Base-by-base conservation (phyloP, 2,888 invertebrate genomes). In the Megamerina dolium region DNA sequence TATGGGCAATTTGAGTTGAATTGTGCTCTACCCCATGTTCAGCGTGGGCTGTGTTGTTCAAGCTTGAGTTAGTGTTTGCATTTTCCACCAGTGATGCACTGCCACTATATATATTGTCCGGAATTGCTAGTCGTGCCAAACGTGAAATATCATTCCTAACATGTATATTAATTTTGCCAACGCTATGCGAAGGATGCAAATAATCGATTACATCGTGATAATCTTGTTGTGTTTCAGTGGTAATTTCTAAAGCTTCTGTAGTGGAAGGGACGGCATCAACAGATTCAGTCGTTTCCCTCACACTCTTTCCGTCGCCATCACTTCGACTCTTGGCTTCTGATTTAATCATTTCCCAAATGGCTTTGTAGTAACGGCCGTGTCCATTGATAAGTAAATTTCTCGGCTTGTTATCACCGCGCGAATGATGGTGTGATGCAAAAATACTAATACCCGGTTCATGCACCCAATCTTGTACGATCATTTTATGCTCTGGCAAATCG, bases 361-460 rank as follows among this genome's bases (percentile, higher is more conserved):
- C 59, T 23, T 64, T 63, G 20, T 63, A 70, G 40, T 61, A 70
- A 3, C 83, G 71, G 1, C 90, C 91, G 5, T 81, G 74, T 4
- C 92, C 93, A 60, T 93, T 93, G 45, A 93, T 78, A 10, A 93
- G 74, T 26, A 93, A 73, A 10, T 84, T 85, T 0, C 82, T 77
- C 0, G 92, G 87, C 58, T 89, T 90, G 64, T 91, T 92, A 58
- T 85, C 81, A 0, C 87, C 89, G 17, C 75, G 74, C 0, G 85
- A 82, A 61, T 92, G 89, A 63, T 90, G 88, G 64, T 93, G 92
- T n/a, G 81, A 79, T 0, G 86, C 76, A 68, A 91, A 92, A 70
- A 84, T 85, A 34, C 80, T 77, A 13, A 82, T 75, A 0, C 87
- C 81, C 4, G 83, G 68, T 48, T 79, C 77, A 54, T 85, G 83